Evolutionary conservation across 64 coral and sea anemone genomes (phyloP), one percentile per base, ranked within the genome.

Genomic region (Actinia tenebrosa): DNA sequence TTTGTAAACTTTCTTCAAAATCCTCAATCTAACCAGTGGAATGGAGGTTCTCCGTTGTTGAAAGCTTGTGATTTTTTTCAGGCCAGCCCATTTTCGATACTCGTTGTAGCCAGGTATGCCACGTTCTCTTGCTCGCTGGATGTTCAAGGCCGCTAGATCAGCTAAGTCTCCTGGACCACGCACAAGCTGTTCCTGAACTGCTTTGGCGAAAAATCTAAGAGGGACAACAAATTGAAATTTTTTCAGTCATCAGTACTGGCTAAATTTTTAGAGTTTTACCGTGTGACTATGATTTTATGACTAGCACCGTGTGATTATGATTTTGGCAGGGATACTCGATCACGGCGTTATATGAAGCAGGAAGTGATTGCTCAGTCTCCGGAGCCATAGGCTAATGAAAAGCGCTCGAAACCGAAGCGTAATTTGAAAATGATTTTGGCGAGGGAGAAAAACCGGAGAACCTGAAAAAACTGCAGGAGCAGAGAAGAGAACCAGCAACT

Each of bases 71-170:
- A 77, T 75, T 44, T 22, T 80, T 10, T 59, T 81, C 23, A 95
- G 77, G 16, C 71, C 60, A 13, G 5, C 15, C 10, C 79, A 11
- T 1, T 50, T 27, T 55, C 93, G 86, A 52, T 56, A 95, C 6
- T 10, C 53, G 4, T 84, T 89, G 25, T 95, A 95, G 6, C 89
- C 89, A 14, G 93, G 86, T 10, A 91, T 0, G 11, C 93, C 93
- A 45, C 85, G 93, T 2, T 91, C 93, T 16, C 86, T 54, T 13
- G 69, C 81, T 89, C 93, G 83, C 54, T 91, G 71, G 19, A 89
- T 91, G 59, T 95, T 95, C 17, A 91, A 26, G n/a, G 89, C 71
- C 2, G 84, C 20, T 23, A 95, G 79, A 71, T 95, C 93, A 10
- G 84, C 55, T 25, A 95, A 16, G 59, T 86, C 82, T 14, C 61